Percentiles rank a stretch among this genome's conserved stretches.
Evolutionary conservation across 2,888 invertebrate species (phyloP).

Genomic region (Harpalus rubripes): DNA sequence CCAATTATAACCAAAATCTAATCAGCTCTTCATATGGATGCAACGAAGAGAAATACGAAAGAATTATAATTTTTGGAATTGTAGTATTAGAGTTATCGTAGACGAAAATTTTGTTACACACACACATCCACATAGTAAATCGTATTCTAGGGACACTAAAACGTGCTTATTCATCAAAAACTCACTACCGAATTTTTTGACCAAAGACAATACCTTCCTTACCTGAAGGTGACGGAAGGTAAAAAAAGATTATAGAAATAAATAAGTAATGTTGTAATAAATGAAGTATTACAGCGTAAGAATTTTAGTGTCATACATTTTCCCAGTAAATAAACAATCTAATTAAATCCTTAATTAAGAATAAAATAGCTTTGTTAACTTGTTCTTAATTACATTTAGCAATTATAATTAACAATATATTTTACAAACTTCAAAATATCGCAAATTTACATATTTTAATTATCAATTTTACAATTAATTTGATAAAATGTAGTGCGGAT

Average conservation of each 20-base stretch:
- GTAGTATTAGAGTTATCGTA: too few species aligned
- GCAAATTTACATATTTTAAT: slow-evolving; percentile 41
- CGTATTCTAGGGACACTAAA: too few species aligned
- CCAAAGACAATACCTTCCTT: too few species aligned
- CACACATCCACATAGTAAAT: too few species aligned
- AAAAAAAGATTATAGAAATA: background rate
- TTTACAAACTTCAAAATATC: slow-evolving; percentile 36
- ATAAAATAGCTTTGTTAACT: slow-evolving; percentile 41
- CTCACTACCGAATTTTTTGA: too few species aligned
- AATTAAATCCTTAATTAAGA: slow-evolving; percentile 35
- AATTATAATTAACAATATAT: slow-evolving; percentile 43
- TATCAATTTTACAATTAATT: slow-evolving; percentile 44
- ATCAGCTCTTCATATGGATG: too few species aligned
- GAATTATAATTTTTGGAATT: too few species aligned
- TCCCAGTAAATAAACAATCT: slow-evolving; percentile 44
- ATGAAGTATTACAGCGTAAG: slow-evolving; percentile 5
- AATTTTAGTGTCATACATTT: slow-evolving; percentile 41
- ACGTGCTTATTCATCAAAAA: too few species aligned
- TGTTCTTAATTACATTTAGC: slow-evolving; percentile 20
- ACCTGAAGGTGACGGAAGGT: too few species aligned
- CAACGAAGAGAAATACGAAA: too few species aligned
- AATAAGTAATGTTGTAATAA: background rate
- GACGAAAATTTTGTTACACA: too few species aligned
- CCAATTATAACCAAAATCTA: too few species aligned
- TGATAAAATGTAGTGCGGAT: slow-evolving; percentile 20